Evolutionary conservation across 2,113 vertebrate genomes (phyloP), one percentile per base, ranked within the genome.

Genomic region (Psammodynastes pulverulentus): DNA sequence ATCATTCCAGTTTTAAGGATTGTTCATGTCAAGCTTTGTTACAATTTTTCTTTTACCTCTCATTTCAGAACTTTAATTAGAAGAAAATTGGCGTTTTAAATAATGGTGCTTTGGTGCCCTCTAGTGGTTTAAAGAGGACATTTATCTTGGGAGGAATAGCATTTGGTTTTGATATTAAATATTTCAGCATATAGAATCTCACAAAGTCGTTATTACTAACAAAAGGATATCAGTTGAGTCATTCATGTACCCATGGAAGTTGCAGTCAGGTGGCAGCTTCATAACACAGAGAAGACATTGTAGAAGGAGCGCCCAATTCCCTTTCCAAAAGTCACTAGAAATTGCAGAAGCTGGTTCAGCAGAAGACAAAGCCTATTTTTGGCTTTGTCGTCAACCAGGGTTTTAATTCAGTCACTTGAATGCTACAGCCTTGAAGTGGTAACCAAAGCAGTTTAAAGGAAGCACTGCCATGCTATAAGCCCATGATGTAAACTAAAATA

Each of bases 71-170:
- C 72, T n/a, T 24, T 67, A 67, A 67, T 79, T 53, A 79, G 53
- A 34, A 21, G 6, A 12, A 9, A 39, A 26, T 34, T 87, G 43
- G 51, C 0, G 56, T 39, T 54, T 45, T 17, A 10, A 95, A 91
- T 92, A 92, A 96, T 89, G 95, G 94, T 93, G 93, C 92, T 92
- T 94, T 97, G 95, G 95, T 95, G 97, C 97, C 98, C 97, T 97
- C 98, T 96, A 91, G 96, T 97, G 98, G 97, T 49, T 19, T 39
- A 45, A 96, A 91, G 23, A 26, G 54, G 67, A 48, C 29, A 48
- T 85, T 34, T 5, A n/a, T 29, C 3, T 58, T 5, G 17, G 58
- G 43, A 49, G 48, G 24, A 45, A 90, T 15, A 45, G 2, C 48
- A 13, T 19, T 29, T 39, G 9, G 12, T 49, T 29, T n/a, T 13